These are phyloP conservation scores for Chloropsis hardwickii DNA, from an alignment of 2,113 vertebrate genomes.

Conservation along the genomic window DNA sequence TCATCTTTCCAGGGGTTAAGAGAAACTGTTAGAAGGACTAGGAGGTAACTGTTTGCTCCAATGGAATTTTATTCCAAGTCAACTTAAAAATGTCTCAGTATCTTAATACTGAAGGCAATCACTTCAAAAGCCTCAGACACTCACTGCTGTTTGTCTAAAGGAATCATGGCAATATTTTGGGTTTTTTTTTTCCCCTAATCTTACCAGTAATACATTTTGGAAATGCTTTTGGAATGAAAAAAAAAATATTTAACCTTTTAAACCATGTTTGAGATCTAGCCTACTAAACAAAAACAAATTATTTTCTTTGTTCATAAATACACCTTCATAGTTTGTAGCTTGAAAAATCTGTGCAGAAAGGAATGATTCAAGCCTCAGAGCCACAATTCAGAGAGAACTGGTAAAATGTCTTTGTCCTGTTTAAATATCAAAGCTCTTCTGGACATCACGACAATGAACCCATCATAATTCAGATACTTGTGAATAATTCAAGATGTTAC, in stretches of 20 bases:
- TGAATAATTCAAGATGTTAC: conserved; percentile 41
- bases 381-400: neutral
- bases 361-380: neutral
- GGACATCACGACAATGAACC: neutral
- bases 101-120: neutral
- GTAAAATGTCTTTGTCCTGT: neutral
- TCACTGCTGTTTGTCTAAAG: neutral
- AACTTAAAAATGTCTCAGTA: neutral
- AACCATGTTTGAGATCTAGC: neutral
- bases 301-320: neutral
- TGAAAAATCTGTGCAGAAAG: neutral
- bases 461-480: neutral
- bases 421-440: neutral
- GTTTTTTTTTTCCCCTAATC: neutral
- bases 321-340: neutral
- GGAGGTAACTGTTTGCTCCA: neutral
- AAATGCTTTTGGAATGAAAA: neutral
- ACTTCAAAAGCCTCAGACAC: neutral
- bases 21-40: neutral
- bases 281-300: neutral
- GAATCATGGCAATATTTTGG: neutral
- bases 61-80: neutral
- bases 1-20: neutral
- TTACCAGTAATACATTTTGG: neutral
- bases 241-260: neutral